These are phyloP conservation scores for Aix galericulata DNA, from an alignment of 2,113 vertebrate genomes.

Conservation along the genomic window DNA sequence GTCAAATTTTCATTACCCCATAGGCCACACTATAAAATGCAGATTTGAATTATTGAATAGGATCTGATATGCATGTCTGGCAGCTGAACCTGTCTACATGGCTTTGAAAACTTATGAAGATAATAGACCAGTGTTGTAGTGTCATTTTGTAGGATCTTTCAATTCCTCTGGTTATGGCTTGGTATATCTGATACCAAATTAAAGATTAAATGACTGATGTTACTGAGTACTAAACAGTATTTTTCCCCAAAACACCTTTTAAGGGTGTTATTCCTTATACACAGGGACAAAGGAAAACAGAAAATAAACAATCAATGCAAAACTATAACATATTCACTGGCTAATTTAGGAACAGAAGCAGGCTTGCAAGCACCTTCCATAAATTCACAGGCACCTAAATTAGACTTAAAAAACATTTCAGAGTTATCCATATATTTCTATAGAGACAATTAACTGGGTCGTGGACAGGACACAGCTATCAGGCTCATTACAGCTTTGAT, in stretches of 20 bases:
- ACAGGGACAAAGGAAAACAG: not conserved
- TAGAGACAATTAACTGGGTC: not conserved
- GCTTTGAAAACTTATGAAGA: not conserved
- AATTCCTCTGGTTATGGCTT: not conserved
- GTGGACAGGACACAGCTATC: not conserved
- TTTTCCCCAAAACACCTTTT: not conserved
- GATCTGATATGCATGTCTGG: not conserved
- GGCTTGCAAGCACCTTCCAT: not conserved
- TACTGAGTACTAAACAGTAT: not conserved
- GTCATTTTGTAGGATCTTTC: not conserved
- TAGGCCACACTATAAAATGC: not conserved
- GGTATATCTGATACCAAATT: not conserved
- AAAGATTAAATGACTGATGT: not conserved
- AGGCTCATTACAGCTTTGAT: not conserved
- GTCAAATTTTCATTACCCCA: too few relatives aligned
- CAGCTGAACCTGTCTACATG: not conserved
- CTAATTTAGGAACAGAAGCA: not conserved
- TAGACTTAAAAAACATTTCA: not conserved
- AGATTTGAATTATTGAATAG: not conserved
- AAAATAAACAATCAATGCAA: not conserved
- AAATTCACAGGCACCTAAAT: not conserved
- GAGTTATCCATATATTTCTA: not conserved
- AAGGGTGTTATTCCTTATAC: not conserved
- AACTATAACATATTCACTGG: not conserved
- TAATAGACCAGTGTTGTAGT: not conserved